Evolutionary conservation across 2,113 vertebrate genomes (phyloP).

Genomic region (Chamaea fasciata): DNA sequence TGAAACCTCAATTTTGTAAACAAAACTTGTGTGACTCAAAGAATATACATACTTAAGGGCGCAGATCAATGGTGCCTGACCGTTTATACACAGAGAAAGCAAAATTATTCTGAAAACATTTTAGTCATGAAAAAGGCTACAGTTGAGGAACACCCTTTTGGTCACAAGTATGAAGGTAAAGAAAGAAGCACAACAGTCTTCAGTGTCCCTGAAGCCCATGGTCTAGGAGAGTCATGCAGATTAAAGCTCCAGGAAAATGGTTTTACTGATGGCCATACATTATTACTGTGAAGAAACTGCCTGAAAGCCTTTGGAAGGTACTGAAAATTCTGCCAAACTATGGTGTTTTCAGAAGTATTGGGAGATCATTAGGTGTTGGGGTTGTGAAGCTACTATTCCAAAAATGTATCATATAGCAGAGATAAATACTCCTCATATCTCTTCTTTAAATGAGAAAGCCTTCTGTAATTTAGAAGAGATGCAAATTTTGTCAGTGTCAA

Average conservation of each 20-base stretch:
- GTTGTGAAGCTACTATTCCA: not conserved
- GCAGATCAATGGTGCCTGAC: not conserved
- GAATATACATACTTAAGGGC: fast-evolving
- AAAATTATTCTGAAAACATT: not conserved
- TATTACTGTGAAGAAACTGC: not conserved
- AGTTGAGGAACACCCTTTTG: not conserved
- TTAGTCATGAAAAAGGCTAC: not conserved
- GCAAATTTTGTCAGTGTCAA: not conserved
- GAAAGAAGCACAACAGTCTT: not conserved
- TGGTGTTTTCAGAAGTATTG: not conserved
- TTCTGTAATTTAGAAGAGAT: not conserved
- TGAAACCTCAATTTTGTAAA: not conserved
- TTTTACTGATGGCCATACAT: not conserved
- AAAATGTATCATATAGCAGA: not conserved
- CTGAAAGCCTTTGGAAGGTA: not conserved
- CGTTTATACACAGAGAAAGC: not conserved
- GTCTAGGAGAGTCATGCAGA: not conserved
- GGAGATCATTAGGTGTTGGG: not conserved
- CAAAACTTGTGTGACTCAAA: not conserved
- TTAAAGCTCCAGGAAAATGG: not conserved
- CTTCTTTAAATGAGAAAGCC: not conserved
- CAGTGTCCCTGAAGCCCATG: not conserved
- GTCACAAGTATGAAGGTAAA: not conserved
- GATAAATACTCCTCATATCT: not conserved
- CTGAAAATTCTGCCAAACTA: not conserved